Percentiles rank a stretch among this genome's conserved stretches.
These are phyloP conservation scores for Xylocopa sonorina DNA, from an alignment of 1,140 invertebrate species.

Conservation along the genomic window DNA sequence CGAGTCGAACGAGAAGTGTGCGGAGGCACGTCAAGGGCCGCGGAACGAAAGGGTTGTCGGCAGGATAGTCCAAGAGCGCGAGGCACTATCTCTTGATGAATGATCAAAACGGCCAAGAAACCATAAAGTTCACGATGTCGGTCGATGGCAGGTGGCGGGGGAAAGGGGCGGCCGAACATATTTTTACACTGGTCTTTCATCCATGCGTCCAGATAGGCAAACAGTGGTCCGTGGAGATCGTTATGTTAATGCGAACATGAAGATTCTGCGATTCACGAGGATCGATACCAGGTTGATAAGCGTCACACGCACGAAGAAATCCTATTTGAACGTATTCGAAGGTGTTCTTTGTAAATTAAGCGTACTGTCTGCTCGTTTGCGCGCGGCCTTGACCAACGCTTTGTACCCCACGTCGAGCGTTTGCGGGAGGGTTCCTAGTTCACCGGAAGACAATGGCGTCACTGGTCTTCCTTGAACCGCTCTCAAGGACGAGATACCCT, in stretches of 20 bases:
- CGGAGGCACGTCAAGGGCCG: conserved; percentile 16
- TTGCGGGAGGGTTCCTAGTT: conserved; percentile 17
- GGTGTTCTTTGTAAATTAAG: conserved; percentile 20
- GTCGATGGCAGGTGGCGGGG: too few species aligned
- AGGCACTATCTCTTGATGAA: conserved; percentile 37
- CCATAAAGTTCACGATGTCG: conserved; percentile 1
- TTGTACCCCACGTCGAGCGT: neutral
- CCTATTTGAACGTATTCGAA: conserved; percentile 4
- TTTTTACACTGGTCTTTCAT: neutral
- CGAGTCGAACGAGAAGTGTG: conserved; percentile 19
- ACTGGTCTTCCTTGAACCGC: conserved; percentile 29
- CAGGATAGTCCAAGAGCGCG: neutral
- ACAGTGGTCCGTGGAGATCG: neutral
- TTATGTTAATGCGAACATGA: conserved; percentile 2
- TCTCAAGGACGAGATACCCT: conserved; percentile 20
- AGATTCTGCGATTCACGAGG: neutral
- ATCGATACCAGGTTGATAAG: conserved; percentile 10
- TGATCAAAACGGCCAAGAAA: conserved; percentile 44
- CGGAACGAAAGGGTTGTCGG: conserved; percentile 1
- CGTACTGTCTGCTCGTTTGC: neutral
- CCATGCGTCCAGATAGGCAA: too few species aligned
- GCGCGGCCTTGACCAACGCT: conserved; percentile 15
- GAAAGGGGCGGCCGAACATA: too few species aligned
- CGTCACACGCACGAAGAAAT: neutral
- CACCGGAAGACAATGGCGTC: conserved; percentile 23